Evolutionary conservation across 2,797 vertebrate species (phyloP).

Genomic region (Rhynchonycteris naso): DNA sequence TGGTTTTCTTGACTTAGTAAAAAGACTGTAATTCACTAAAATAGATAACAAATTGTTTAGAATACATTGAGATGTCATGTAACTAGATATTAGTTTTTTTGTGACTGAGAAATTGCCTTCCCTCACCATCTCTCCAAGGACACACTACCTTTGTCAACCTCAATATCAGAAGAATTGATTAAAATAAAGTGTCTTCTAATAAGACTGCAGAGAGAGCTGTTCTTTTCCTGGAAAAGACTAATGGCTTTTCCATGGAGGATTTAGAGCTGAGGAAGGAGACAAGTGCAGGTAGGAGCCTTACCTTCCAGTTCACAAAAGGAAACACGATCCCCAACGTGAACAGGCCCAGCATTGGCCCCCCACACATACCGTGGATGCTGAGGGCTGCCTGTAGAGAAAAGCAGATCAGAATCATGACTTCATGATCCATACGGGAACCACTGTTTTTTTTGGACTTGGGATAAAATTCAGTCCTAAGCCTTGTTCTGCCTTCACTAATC

Average conservation of each 20-base stretch:
- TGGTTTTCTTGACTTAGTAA: not conserved
- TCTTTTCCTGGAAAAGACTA: not conserved
- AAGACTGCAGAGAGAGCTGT: not conserved
- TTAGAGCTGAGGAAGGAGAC: not conserved
- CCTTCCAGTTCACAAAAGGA: conserved; percentile 92
- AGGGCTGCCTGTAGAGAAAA: conserved; percentile 88
- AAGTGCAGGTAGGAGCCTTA: conserved; percentile 64
- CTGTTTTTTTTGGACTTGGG: not conserved
- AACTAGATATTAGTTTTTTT: not conserved
- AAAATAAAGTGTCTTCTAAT: not conserved
- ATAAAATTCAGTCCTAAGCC: not conserved
- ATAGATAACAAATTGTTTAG: not conserved
- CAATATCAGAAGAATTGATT: not conserved
- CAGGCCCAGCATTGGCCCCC: conserved; percentile 91
- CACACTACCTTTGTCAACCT: not conserved
- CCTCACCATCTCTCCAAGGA: not conserved
- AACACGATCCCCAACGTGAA: conserved; percentile 91
- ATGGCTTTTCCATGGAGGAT: not conserved
- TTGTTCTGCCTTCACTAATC: not conserved
- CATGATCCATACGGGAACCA: no score
- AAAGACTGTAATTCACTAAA: not conserved
- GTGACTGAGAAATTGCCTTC: not conserved
- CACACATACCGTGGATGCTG: conserved; percentile 93
- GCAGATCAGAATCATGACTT: not conserved
- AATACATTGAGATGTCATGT: not conserved